Evolutionary conservation across 2,113 vertebrate species (phyloP).

Genomic region (Podiceps cristatus): DNA sequence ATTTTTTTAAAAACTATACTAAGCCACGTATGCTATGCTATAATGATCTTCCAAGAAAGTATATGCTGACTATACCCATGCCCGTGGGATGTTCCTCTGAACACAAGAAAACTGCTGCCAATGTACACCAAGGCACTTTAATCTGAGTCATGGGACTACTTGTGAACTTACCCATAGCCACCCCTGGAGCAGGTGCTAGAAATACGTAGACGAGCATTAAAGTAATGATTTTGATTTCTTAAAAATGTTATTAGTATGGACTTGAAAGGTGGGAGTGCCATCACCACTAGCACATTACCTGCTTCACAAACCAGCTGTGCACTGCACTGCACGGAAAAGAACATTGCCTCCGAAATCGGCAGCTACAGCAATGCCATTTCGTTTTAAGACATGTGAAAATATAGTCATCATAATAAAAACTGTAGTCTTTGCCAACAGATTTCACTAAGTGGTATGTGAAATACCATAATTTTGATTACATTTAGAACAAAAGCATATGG

Average conservation of each 20-base stretch:
- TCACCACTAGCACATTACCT: background rate
- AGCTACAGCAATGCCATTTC: background rate
- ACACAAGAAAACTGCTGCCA: background rate
- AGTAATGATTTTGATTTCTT: background rate
- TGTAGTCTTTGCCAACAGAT: constrained; percentile 32
- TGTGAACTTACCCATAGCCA: background rate
- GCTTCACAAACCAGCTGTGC: background rate
- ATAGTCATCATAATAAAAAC: constrained; percentile 40
- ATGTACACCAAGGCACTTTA: background rate
- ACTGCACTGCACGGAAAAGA: background rate
- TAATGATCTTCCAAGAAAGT: background rate
- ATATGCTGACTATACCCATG: background rate
- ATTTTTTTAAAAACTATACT: background rate
- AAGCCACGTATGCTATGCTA: background rate
- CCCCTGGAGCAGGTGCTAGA: background rate
- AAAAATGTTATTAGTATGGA: background rate
- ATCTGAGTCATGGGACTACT: background rate
- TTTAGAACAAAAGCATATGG: constrained; percentile 68
- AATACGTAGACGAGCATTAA: background rate
- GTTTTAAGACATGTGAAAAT: constrained; percentile 36
- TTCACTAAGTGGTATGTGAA: constrained; percentile 60
- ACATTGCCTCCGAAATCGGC: background rate
- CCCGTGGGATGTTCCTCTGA: background rate
- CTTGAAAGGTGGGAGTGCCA: background rate
- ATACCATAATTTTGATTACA: constrained; percentile 60